Evolutionary conservation across 1,140 invertebrate species (phyloP), one percentile per base, ranked within the genome.

Genomic region (Watersipora subatra): DNA sequence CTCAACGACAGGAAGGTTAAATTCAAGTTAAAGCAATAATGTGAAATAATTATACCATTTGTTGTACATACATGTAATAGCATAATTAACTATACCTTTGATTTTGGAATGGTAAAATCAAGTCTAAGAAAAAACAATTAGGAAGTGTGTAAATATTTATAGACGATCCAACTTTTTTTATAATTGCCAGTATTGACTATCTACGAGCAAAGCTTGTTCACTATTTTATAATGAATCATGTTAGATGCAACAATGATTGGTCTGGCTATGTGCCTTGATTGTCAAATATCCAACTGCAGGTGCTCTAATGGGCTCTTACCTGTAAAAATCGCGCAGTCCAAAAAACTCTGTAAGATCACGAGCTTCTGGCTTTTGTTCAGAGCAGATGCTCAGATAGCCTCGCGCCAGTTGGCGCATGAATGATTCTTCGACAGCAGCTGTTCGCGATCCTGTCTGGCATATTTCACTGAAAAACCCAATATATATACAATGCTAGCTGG

Each of bases 271-370:
- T 46, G 7, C 34, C n/a, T 46, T 46, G 34, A 46, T 46, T 7
- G n/a, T n/a, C n/a, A 22, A 22, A 17, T 55, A 55, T 55, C 46
- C 17, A 22, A 55, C 17, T 55, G 17, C 46, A 55, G 46, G 46
- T 22, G 22, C 17, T 17, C 22, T 55, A 17, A 17, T 17, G 17
- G 46, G 22, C 46, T 22, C 58, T 12, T 12, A 59, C 58, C 58
- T 59, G 58, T 59, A 59, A 22, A 59, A 59, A 59, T 59, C 58
- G 7, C 58, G 58, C 22, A 59, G 22, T 7, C 58, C 58, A 28
- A 59, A 59, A 59, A 59, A 59, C 27, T 59, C 58, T 12, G 58
- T 24, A 12, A 25, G 22, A 24, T 59, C 22, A 12, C 58, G 58
- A 28, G 22, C 22, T 59, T 12, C 7, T 22, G 58, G 58, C 22